Conservation (phyloP, 2,888 invertebrate genomes). For the Chrysolina americana region DNA sequence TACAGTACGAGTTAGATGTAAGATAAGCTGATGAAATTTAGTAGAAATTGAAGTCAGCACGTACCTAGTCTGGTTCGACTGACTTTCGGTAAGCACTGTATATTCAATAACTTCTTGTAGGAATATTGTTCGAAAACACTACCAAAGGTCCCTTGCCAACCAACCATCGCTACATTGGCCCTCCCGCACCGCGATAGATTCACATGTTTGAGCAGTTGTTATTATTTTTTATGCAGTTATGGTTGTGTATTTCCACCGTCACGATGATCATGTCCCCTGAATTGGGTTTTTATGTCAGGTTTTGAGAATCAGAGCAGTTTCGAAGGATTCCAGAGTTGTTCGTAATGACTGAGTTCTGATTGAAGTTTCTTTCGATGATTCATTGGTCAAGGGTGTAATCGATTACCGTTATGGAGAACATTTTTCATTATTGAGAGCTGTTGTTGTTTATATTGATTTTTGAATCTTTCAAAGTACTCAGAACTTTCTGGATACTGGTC, state of each 20-base stretch:
- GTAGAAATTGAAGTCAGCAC: not conserved
- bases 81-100: not conserved
- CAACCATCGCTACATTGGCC: conserved; percentile 61
- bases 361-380: too few relatives aligned
- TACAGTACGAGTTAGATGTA: too few relatives aligned
- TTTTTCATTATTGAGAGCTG: too few relatives aligned
- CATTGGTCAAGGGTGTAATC: too few relatives aligned
- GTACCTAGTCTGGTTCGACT: not conserved
- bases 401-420: too few relatives aligned
- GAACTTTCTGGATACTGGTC: too few relatives aligned
- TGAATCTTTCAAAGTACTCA: too few relatives aligned
- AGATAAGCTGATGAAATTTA: too few relatives aligned
- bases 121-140: not conserved
- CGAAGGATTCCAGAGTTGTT: not conserved
- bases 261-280: conserved; percentile 18
- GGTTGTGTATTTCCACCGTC: conserved; percentile 16
- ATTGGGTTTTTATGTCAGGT: conserved; percentile 13
- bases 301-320: not conserved
- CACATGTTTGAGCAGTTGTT: conserved; percentile 33
- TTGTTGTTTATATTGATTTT: too few relatives aligned
- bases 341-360: not conserved
- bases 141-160: not conserved
- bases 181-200: conserved; percentile 58
- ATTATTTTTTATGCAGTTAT: conserved; percentile 19
- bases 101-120: not conserved